These are phyloP conservation scores for Nansenia antarctica DNA, from an alignment of 2,113 vertebrate genomes.

Conservation along the genomic window DNA sequence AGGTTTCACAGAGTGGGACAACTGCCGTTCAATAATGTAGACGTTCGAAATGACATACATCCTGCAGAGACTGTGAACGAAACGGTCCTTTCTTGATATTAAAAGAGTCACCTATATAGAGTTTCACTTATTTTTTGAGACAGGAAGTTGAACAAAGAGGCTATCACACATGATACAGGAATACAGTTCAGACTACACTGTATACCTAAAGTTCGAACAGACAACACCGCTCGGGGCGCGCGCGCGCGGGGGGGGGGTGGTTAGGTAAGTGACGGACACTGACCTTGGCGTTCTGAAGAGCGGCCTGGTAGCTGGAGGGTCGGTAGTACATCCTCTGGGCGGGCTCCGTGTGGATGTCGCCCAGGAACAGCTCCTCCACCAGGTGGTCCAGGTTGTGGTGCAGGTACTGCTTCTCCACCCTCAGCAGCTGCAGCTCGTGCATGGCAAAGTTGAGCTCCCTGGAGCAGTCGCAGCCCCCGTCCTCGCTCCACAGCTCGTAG, in stretches of 20 bases:
- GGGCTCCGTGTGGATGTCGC: conserved; percentile 90
- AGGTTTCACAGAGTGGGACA: conserved; percentile 40
- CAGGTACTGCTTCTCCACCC: conserved; percentile 91
- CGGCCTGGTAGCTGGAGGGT: conserved; percentile 91
- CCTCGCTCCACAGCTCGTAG: conserved; percentile 87
- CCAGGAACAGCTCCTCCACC: conserved; percentile 93
- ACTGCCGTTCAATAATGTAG: conserved; percentile 41
- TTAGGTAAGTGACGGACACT: neutral
- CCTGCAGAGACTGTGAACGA: conserved; percentile 4
- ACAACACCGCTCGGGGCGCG: neutral
- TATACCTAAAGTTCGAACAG: neutral
- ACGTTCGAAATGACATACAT: conserved; percentile 46
- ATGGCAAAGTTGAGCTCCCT: conserved; percentile 90
- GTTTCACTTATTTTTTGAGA: neutral
- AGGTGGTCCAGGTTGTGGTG: conserved; percentile 89
- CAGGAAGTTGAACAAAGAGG: neutral
- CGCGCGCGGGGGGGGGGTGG: no score
- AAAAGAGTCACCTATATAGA: neutral
- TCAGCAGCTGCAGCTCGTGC: conserved; percentile 94
- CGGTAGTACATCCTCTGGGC: conserved; percentile 90
- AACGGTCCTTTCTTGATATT: conserved; percentile 4
- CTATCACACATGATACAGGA: neutral
- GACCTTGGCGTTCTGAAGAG: conserved; percentile 94
- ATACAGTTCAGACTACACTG: neutral
- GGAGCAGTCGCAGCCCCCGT: conserved; percentile 82